phyloP scores from a whole-genome alignment of 2,113 vertebrate genomes.

The Fulica atra region DNA sequence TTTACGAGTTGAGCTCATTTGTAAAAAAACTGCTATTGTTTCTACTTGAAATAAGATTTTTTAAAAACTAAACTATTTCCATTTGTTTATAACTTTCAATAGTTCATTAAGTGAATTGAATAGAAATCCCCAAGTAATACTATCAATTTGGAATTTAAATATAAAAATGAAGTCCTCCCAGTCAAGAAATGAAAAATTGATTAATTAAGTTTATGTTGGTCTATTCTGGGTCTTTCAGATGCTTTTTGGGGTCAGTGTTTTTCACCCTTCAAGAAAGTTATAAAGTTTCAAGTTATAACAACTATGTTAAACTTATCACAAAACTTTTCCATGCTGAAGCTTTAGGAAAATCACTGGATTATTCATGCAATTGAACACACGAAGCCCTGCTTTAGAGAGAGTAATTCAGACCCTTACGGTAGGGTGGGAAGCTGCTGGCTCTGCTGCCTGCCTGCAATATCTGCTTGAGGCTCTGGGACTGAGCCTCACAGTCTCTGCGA shows the following conservation, averaged over 20 bases:
- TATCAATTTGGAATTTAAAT: not conserved
- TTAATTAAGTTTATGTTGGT: not conserved
- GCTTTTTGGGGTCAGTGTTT: not conserved
- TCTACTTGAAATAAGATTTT: not conserved
- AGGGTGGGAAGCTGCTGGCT: not conserved
- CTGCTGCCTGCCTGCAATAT: not conserved
- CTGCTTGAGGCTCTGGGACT: not conserved
- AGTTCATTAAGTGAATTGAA: not conserved
- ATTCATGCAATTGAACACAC: not conserved
- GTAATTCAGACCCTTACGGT: not conserved
- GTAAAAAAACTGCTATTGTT: not conserved
- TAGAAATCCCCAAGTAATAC: not conserved
- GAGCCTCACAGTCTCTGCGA: not conserved
- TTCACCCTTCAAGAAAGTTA: not conserved
- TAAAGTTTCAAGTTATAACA: not conserved
- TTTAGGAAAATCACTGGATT: not conserved
- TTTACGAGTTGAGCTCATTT: not conserved
- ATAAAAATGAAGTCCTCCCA: not conserved
- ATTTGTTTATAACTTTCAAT: too few species aligned
- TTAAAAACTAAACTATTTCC: not conserved
- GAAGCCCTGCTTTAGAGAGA: not conserved
- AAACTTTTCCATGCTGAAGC: not conserved
- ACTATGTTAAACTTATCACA: not conserved
- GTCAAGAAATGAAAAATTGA: not conserved
- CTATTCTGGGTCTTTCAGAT: not conserved